Conservation (phyloP, 2,113 vertebrate genomes). For the Sinocyclocheilus anophthalmus region DNA sequence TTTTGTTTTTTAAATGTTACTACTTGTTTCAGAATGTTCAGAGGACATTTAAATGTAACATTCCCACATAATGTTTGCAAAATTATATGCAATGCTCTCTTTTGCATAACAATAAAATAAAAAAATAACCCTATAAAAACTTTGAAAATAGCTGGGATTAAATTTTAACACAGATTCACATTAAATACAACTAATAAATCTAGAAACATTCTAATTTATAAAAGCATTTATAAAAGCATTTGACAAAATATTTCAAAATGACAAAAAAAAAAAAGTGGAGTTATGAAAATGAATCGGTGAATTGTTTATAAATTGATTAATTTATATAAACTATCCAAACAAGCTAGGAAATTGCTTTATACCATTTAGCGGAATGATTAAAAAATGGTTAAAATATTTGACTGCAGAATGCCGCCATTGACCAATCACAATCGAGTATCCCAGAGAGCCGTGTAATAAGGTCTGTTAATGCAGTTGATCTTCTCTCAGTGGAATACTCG, state of each 20-base stretch:
- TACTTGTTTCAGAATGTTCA: not conserved
- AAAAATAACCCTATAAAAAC: too few relatives aligned
- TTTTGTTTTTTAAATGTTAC: not conserved
- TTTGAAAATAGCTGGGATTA: too few relatives aligned
- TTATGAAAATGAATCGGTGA: not conserved
- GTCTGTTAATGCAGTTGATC: slow-evolving; percentile 24
- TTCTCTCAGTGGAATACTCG: slow-evolving; percentile 1
- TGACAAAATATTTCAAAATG: not conserved
- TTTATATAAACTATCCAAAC: not conserved
- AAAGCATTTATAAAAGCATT: not conserved
- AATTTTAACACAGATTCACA: too few relatives aligned
- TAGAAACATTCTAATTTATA: not conserved
- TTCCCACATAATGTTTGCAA: too few relatives aligned
- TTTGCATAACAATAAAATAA: too few relatives aligned
- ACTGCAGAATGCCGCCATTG: not conserved
- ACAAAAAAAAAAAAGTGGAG: not conserved
- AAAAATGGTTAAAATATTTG: not conserved
- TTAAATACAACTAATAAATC: not conserved
- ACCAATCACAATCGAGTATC: slow-evolving; percentile 15
- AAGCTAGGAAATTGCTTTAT: not conserved
- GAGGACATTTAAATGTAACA: too few relatives aligned
- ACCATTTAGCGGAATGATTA: not conserved
- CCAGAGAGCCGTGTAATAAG: slow-evolving; percentile 16
- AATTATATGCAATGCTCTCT: too few relatives aligned
- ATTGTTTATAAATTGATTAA: not conserved